Evolutionary conservation across 2,113 vertebrate genomes (phyloP), one percentile per base, ranked within the genome.

Genomic region (Entelurus aequoreus): DNA sequence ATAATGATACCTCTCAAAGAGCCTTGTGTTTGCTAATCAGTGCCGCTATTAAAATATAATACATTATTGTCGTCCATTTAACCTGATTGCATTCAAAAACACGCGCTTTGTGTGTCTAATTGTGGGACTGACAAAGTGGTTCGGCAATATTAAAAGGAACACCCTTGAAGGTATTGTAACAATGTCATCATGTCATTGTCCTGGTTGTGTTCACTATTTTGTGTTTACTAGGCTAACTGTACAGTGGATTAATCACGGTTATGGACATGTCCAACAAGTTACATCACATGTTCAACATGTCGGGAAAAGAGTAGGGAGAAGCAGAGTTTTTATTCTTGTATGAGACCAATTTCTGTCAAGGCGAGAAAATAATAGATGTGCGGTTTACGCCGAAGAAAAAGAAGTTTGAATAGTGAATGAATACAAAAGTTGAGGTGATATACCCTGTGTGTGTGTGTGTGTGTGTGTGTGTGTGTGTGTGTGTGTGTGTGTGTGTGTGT

Each of bases 11-110:
- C 79, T 79, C 66, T 81, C 82, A 83, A 82, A 77, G 72, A 75
- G 63, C 76, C 79, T 78, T 88, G 87, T 87, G 80, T 88, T 71
- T 82, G 79, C 81, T 87, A 87, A 82, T 81, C 74, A 83, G 82
- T 71, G 75, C 53, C 66, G 65, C 82, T 77, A 61, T 84, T 82
- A 84, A 73, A 75, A 83, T 15, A 82, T 77, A 83, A 83, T 77
- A 79, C 74, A 74, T 6, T 12, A 46, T 46, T 46, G 42, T 12
- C 42, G 42, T 46, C 11, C 1, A 46, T 46, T 42, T 46, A 46
- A 9, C 42, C 3, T 12, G 42, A 46, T 46, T 46, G 42, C 10
- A 46, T 46, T 46, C 3, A 10, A 12, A 46, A 46, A 12, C 5
- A 40, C 38, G 28, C 28, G 28, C 28, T 28, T 28, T 28, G 28